Base-by-base conservation (phyloP, 2,888 invertebrate genomes). In the Yponomeuta plumbellus region DNA sequence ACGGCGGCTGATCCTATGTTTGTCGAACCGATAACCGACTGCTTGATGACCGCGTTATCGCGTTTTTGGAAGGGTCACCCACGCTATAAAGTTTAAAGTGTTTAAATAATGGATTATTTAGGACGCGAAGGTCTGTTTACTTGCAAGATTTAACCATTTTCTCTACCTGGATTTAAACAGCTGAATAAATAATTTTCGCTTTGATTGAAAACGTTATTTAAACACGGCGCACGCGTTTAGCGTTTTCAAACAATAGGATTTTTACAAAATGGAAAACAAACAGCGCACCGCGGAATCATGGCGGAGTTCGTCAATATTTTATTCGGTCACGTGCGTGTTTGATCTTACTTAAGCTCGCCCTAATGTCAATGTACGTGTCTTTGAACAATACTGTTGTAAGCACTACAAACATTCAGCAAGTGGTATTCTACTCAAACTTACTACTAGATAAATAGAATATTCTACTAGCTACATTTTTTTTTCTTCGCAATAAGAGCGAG, bases 201-300 rank as follows among this genome's bases (percentile, higher is more conserved):
- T 61, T 61, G 61, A 61, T 61, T 61, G 61, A 61, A 61, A 61
- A 34, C 61, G 59, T 59, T 22, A 23, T 59, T 23, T 61, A 26
- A 23, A 61, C 11, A 59, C 20, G 59, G 40, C 20, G 63, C 58
- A 58, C 11, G 44, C 40, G 63, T 22, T 20, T 11, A 39, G 22
- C n/a, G 21, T 20, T 44, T 44, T 63, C 40, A 23, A 63, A 63
- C 63, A 63, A 63, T 44, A 20, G 39, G 17, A 40, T 63, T 63
- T 63, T 63, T 63, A 40, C 61, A 39, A 40, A 63, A 63, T 63
- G 40, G 39, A 63, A 63, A 40, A 63, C 63, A 63, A 63, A 63
- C 40, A 63, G 8, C 61, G n/a, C 61, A 3, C 22, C 17, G 23
- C 26, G 26, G 34, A 26, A 61, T 26, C 61, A 22, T 26, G 61